phyloP scores from a whole-genome alignment of 2,113 vertebrate species.

The Amblyornis subalaris region DNA sequence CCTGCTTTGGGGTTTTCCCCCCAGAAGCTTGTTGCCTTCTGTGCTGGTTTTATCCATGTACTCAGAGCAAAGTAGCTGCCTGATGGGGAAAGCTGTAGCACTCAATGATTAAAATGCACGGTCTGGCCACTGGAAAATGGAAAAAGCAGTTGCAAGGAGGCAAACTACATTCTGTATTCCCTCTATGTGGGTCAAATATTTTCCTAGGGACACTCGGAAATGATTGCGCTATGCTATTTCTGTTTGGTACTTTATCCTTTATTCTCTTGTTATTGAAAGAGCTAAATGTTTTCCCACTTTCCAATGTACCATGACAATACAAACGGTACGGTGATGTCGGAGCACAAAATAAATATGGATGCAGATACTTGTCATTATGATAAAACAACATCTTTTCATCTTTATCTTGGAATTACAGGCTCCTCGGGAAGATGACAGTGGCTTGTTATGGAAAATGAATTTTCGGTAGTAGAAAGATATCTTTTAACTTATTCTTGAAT shows the following conservation, averaged over 20 bases:
- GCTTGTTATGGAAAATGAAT: conserved; percentile 70
- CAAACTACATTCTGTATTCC: conserved; percentile 2
- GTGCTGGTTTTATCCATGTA: not conserved
- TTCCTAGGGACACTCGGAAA: conserved; percentile 42
- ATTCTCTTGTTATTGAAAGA: conserved; percentile 54
- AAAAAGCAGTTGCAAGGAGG: conserved; percentile 16
- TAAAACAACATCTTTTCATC: conserved; percentile 72
- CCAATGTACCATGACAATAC: conserved; percentile 59
- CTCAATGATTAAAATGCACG: not conserved
- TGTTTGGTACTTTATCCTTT: conserved; percentile 42
- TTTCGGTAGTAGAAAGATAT: conserved; percentile 52
- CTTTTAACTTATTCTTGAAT: conserved; percentile 62
- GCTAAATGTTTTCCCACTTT: conserved; percentile 61
- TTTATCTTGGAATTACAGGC: conserved; percentile 73
- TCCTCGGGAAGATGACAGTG: conserved; percentile 61
- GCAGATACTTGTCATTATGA: conserved; percentile 63
- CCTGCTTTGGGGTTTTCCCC: rapidly evolving
- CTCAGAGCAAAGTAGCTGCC: not conserved
- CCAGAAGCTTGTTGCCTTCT: not conserved
- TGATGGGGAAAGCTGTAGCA: not conserved
- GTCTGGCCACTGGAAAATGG: conserved; percentile 17
- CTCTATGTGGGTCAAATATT: conserved; percentile 61
- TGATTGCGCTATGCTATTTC: conserved; percentile 40
- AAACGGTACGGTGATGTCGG: conserved; percentile 44
- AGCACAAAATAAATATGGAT: conserved; percentile 68